A percentile compares a stretch with the other conserved stretches of the same genome.
Conservation (phyloP, 2,113 vertebrate genomes). For the Chaetura pelagica region DNA sequence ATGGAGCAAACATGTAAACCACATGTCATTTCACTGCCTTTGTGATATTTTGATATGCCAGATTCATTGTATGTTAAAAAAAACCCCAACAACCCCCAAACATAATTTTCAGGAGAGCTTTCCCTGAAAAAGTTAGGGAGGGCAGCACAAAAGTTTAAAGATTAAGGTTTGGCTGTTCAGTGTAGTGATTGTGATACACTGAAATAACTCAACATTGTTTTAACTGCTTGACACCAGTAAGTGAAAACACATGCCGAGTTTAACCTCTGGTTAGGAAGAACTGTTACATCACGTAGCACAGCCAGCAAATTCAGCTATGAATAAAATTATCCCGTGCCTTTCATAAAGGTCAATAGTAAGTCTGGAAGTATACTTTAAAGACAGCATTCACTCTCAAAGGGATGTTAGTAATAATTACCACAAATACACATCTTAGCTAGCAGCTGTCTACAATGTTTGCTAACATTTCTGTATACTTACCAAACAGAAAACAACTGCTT, state of each 20-base stretch:
- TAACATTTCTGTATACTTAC: neutral
- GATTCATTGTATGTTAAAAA: neutral
- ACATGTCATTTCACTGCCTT: neutral
- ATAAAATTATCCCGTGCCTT: slow-evolving; percentile 27
- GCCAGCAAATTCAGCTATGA: neutral
- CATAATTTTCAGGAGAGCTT: neutral
- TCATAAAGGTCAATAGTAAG: neutral
- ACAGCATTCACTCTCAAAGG: neutral
- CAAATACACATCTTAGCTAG: neutral
- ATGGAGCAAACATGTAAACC: neutral
- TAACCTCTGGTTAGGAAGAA: slow-evolving; percentile 43
- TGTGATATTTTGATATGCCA: neutral
- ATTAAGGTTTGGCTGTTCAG: neutral
- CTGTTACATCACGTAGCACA: slow-evolving; percentile 51
- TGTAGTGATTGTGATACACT: neutral
- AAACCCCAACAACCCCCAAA: neutral
- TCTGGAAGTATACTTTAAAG: slow-evolving; percentile 5
- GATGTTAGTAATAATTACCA: neutral
- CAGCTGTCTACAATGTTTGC: neutral
- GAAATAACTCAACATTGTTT: slow-evolving; percentile 63
- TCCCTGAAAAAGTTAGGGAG: neutral
- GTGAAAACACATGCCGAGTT: slow-evolving; percentile 70
- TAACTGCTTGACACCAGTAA: slow-evolving; percentile 68
- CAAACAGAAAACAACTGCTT: neutral
- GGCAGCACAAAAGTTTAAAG: neutral